phyloP scores from a whole-genome alignment of 1,140 invertebrate species.

The Bombus vancouverensis region DNA sequence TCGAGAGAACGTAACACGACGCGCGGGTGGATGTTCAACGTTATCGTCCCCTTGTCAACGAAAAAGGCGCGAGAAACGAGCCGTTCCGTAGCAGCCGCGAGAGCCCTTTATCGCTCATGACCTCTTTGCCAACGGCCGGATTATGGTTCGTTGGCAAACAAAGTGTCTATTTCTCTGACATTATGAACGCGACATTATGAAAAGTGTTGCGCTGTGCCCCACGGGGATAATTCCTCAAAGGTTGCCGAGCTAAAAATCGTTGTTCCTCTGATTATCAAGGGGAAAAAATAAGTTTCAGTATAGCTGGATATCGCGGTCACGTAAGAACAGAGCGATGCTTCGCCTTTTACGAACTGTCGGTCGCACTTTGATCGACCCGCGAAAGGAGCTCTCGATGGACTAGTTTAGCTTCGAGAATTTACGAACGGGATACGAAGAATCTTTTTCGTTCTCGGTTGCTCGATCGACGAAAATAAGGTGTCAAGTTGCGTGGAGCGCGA shows the following conservation, averaged over 20 bases:
- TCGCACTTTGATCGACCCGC: neutral
- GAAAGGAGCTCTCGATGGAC: neutral
- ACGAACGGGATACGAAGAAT: neutral
- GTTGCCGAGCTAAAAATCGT: neutral
- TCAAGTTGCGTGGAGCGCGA: neutral
- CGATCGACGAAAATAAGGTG: conserved; percentile 30
- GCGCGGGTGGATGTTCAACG: conserved; percentile 9
- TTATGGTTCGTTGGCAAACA: conserved; percentile 45
- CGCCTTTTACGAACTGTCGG: neutral
- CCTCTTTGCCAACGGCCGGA: neutral
- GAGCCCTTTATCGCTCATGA: conserved; percentile 22
- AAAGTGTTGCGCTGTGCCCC: neutral
- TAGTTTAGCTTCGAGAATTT: neutral
- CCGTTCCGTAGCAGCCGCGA: neutral
- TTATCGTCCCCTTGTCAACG: conserved; percentile 25
- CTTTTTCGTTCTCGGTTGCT: neutral
- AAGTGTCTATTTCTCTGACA: conserved; percentile 51
- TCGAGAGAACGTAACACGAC: neutral
- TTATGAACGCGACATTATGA: conserved; percentile 59
- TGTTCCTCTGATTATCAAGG: neutral
- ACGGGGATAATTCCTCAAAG: neutral
- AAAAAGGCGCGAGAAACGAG: neutral
- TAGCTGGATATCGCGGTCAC: neutral
- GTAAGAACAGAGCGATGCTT: neutral
- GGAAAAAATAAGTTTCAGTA: neutral